A percentile compares a stretch with the other conserved stretches of the same genome.
Conservation (phyloP, 2,113 vertebrate genomes). For the Empidonax alnorum region DNA sequence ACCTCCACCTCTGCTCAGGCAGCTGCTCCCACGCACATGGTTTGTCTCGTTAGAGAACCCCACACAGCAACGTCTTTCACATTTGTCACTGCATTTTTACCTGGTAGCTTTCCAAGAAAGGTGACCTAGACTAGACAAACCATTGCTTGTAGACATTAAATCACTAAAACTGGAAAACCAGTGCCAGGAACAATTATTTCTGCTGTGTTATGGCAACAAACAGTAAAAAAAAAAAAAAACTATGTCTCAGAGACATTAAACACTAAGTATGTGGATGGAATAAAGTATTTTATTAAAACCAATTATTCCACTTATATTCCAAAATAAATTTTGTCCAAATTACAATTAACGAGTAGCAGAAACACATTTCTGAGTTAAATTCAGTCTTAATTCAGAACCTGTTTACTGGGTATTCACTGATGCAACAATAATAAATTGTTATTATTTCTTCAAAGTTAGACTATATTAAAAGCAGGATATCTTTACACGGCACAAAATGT, state of each 20-base stretch:
- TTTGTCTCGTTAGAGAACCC: neutral
- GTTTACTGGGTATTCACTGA: neutral
- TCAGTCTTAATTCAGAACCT: neutral
- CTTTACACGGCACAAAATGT: neutral
- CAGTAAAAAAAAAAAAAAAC: no score
- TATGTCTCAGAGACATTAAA: neutral
- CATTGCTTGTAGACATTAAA: neutral
- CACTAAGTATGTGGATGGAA: neutral
- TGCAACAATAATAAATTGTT: neutral
- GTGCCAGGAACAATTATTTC: neutral
- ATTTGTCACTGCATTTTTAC: neutral
- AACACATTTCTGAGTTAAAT: neutral
- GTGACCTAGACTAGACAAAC: neutral
- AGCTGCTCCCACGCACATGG: rapidly evolving
- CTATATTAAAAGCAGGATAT: neutral
- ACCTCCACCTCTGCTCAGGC: neutral
- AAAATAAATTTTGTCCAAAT: neutral
- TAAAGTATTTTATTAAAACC: neutral
- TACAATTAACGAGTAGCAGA: neutral
- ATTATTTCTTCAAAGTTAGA: neutral
- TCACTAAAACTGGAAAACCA: neutral
- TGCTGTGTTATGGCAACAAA: neutral
- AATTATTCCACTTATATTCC: neutral
- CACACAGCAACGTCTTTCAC: neutral
- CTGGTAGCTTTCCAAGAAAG: neutral